Evolutionary conservation across 1,140 invertebrate species (phyloP).

Genomic region (Araneus ventricosus): DNA sequence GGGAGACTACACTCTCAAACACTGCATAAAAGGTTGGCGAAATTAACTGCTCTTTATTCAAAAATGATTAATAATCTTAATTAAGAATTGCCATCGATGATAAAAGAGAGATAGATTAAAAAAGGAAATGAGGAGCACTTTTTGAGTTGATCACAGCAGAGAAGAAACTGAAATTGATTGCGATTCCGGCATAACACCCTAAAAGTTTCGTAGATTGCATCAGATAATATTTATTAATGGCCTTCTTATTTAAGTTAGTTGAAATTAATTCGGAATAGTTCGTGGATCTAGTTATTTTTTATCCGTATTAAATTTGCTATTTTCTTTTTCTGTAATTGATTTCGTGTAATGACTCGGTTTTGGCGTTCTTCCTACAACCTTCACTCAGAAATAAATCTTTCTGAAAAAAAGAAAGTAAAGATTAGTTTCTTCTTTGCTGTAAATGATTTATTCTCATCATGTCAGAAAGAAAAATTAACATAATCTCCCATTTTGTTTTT

Average conservation of each 20-base stretch:
- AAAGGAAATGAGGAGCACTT: slow-evolving; percentile 5
- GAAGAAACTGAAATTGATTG: slow-evolving; percentile 45
- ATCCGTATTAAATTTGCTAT: neutral
- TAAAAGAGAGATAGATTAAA: neutral
- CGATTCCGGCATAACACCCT: slow-evolving; percentile 43
- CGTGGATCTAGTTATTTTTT: slow-evolving; percentile 14
- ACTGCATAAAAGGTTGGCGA: neutral
- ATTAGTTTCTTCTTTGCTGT: neutral
- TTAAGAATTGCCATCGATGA: neutral
- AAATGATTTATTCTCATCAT: slow-evolving; percentile 33
- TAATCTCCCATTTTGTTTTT: neutral
- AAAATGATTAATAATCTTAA: slow-evolving; percentile 54
- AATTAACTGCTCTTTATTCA: slow-evolving; percentile 12
- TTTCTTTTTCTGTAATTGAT: slow-evolving; percentile 43
- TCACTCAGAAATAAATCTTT: slow-evolving; percentile 29
- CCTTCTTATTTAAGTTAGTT: slow-evolving; percentile 64
- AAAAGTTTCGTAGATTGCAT: slow-evolving; percentile 57
- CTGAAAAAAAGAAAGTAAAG: neutral
- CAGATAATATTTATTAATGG: slow-evolving; percentile 73
- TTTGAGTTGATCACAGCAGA: slow-evolving; percentile 29
- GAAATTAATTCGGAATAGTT: slow-evolving; percentile 61
- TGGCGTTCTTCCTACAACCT: neutral
- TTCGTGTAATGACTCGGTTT: slow-evolving; percentile 51
- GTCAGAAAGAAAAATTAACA: slow-evolving; percentile 21
- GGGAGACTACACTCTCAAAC: neutral